phyloP scores from a whole-genome alignment of 2,113 vertebrate species.

The Datnioides undecimradiatus region DNA sequence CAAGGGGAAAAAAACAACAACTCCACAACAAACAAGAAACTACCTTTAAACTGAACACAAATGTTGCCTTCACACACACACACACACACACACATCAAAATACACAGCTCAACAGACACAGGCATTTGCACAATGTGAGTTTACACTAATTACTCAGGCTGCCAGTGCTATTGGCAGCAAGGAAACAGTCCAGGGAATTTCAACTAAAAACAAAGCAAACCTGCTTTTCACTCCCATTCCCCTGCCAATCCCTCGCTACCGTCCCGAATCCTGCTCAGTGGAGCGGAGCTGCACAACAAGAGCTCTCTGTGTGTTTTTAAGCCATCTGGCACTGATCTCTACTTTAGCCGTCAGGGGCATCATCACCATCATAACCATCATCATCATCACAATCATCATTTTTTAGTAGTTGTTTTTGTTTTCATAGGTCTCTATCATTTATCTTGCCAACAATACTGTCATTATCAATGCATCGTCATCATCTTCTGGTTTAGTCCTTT shows the following conservation, averaged over 20 bases:
- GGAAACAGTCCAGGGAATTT: conserved; percentile 67
- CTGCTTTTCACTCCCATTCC: conserved; percentile 51
- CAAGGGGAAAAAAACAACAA: conserved; percentile 9
- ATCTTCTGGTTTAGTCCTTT: no score
- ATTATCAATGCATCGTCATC: background rate
- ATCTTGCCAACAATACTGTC: background rate
- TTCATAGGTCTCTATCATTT: background rate
- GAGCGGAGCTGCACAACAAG: conserved; percentile 47
- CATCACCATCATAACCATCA: background rate
- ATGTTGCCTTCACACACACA: conserved; percentile 35
- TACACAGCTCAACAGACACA: conserved; percentile 34
- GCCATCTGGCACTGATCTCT: conserved; percentile 66
- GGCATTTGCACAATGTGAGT: conserved; percentile 47
- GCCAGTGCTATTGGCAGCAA: conserved; percentile 63
- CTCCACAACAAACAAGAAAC: background rate
- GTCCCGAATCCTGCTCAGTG: conserved; percentile 54
- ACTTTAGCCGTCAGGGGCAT: conserved; percentile 33
- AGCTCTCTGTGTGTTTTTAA: conserved; percentile 57
- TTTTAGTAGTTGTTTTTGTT: conserved; percentile 1
- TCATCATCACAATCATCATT: background rate
- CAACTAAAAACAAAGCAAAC: conserved; percentile 71
- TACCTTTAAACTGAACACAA: conserved; percentile 37
- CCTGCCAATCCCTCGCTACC: conserved; percentile 52
- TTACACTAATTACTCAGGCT: conserved; percentile 64
- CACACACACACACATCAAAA: conserved; percentile 17